Conservation (phyloP, 2,888 invertebrate species). For the Keiferia lycopersicella region DNA sequence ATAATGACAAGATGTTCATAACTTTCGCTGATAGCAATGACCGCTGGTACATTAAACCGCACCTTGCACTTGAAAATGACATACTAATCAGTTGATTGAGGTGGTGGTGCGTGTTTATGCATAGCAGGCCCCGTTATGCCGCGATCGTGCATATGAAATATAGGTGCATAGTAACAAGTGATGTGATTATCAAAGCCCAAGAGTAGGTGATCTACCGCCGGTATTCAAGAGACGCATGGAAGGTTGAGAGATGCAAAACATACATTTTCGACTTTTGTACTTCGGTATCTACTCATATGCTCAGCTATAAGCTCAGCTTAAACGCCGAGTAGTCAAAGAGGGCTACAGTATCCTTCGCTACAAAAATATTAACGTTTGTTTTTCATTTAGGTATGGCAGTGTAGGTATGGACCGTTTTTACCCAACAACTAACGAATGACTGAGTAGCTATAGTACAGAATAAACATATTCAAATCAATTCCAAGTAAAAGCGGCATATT, state of each 20-base stretch:
- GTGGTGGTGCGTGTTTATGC: constrained; percentile 35
- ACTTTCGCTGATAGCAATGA: constrained; percentile 13
- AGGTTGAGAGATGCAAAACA: no score
- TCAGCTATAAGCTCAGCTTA: no score
- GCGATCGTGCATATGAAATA: constrained; percentile 40
- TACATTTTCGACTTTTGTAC: no score
- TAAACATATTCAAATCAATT: constrained; percentile 5
- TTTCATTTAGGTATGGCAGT: no score
- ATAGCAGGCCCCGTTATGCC: constrained; percentile 36
- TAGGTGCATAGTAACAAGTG: constrained; percentile 19
- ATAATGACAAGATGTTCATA: not conserved
- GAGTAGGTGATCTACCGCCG: not conserved
- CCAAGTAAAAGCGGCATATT: constrained; percentile 11
- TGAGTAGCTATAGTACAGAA: not conserved
- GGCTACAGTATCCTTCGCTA: no score
- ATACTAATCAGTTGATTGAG: constrained; percentile 28
- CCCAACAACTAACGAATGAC: not conserved
- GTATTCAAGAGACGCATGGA: not conserved
- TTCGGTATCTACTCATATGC: no score
- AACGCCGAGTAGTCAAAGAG: no score
- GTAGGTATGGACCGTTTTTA: no score
- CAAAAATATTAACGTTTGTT: no score
- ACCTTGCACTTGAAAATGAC: constrained; percentile 35
- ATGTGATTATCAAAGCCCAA: not conserved
- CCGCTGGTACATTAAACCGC: constrained; percentile 21